These are phyloP conservation scores for Syndactyla subalaris DNA, from an alignment of 2,797 vertebrate genomes.

Conservation along the genomic window DNA sequence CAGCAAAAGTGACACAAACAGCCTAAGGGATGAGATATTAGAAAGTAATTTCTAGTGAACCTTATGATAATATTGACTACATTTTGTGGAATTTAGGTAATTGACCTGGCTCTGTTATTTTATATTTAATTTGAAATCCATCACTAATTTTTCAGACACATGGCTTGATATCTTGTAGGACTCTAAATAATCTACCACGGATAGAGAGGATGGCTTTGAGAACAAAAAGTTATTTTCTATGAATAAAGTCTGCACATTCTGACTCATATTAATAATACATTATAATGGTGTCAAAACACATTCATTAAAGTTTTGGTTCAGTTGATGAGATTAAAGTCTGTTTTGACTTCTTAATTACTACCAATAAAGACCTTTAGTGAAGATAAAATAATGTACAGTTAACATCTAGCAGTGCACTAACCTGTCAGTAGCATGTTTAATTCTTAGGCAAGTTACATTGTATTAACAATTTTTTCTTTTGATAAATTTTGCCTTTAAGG, in stretches of 20 bases:
- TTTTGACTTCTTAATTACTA: not conserved
- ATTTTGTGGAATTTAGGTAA: not conserved
- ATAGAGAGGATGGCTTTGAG: not conserved
- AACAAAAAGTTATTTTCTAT: not conserved
- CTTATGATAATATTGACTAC: not conserved
- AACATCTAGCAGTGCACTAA: not conserved
- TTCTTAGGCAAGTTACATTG: not conserved
- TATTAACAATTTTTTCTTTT: not conserved
- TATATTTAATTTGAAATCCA: not conserved
- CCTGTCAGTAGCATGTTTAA: not conserved
- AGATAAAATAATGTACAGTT: not conserved
- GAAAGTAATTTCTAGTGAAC: not conserved
- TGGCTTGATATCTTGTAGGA: not conserved
- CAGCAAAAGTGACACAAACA: not conserved
- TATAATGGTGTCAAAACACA: not conserved
- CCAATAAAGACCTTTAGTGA: not conserved
- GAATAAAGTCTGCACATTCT: not conserved
- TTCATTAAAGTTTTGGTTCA: not conserved
- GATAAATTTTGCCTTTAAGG: not conserved
- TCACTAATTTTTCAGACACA: not conserved
- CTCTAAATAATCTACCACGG: not conserved
- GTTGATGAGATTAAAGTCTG: not conserved
- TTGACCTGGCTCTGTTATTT: not conserved
- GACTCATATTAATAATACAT: not conserved
- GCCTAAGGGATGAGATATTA: not conserved